Base-by-base conservation (phyloP, 1,140 invertebrate species). In the Acromyrmex echinatior region DNA sequence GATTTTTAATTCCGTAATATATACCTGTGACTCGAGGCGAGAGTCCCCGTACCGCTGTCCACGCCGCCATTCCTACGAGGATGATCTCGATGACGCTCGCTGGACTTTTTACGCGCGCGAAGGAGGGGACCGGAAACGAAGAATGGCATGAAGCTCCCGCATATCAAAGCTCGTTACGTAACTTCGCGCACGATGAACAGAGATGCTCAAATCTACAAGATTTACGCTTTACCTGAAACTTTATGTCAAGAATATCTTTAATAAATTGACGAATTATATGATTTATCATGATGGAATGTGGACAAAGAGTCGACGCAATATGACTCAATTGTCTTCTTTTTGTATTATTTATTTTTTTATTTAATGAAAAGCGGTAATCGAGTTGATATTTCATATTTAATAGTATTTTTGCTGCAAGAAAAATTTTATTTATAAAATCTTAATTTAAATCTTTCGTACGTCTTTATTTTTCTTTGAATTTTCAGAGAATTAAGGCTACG, bases 11-110 rank as follows among this genome's bases (percentile, higher is more conserved):
- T 35, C 31, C 31, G 0, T 35, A 35, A 35, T 16, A 10, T 16
- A 5, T 65, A 66, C 49, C 49, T 68, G 14, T 12, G 39, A 3
- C 4, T 45, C 39, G 35, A 25, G 31, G 18, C 18, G 49, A 71
- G 9, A n/a, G 18, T 56, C 14, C 6, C n/a, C 49, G 49, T 9
- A 68, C 45, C 10, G 14, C 49, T 80, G n/a, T n/a, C 78, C 63
- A 80, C 28, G 63, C 49, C 12, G 63, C 49, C 78, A 80, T 70
- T 70, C 31, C 63, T n/a, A n/a, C 60, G 39, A 77, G 9, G 3
- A 35, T 4, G 31, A 31, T 31, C 31, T 31, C 31, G 31, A 31
- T 31, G 3, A 31, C 12, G n/a, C 60, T 28, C 39, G 31, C 5
- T 16, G 16, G 18, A 66, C 28, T 35, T 79, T 21, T 68, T 16